Base-by-base conservation (phyloP, 2,797 vertebrate genomes). In the Mus caroli region DNA sequence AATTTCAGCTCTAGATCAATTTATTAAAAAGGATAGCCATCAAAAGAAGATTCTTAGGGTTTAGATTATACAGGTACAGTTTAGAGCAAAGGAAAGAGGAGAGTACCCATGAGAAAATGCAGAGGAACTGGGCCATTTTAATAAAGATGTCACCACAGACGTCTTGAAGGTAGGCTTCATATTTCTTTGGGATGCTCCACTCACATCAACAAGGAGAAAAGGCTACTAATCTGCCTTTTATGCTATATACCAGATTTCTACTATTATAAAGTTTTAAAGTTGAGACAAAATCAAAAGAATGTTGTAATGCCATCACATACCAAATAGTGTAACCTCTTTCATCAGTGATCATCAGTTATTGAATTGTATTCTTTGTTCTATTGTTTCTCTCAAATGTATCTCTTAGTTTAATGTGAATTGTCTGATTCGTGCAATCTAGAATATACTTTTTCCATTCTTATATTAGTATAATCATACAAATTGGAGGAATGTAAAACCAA, bases 401-500 rank as follows among this genome's bases (percentile, higher is more conserved):
- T 75, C 37, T 86, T 77, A 77, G 28, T 73, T 75, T 85, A 34
- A 50, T 82, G 14, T 69, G 40, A 94, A 78, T 73, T 3, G 13
- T 77, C 52, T 88, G 37, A 75, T 77, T 96, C 78, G 62, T 82
- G 80, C n/a, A 67, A 52, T 54, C 91, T 73, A 75, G 31, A 31
- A 11, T 83, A 31, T 37, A 88, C 50, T 77, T 80, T 85, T 82
- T 28, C 50, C 10, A 26, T 94, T 62, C 37, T 96, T 89, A 95
- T 80, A 86, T 90, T 62, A 58, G 31, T 77, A 62, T 40, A 85
- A 85, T 40, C 34, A 88, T 54, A 37, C 3, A 95, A 88, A 86
- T 87, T 43, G 82, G 69, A 54, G 71, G 17, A 95, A 83, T 56
- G 15, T 79, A 87, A 91, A 91, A 87, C 84, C 19, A 6, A 71